These are phyloP conservation scores for Pentalonia nigronervosa DNA, from an alignment of 1,140 invertebrate species.

Conservation along the genomic window DNA sequence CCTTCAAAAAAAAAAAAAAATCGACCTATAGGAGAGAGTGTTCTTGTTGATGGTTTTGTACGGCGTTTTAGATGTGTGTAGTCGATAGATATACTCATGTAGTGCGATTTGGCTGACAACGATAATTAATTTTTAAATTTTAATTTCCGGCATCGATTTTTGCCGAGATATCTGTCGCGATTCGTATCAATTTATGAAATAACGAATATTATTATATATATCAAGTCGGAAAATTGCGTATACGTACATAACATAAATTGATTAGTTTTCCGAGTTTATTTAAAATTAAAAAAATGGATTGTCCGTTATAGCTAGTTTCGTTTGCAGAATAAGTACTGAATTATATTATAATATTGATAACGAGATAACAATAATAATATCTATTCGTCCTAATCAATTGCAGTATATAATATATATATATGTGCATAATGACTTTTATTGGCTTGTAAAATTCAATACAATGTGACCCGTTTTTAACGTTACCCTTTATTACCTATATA, in stretches of 20 bases:
- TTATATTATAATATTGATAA: not conserved
- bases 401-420: not conserved
- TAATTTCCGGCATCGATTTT: not conserved
- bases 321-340: not conserved
- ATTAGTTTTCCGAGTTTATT: not conserved
- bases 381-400: not conserved
- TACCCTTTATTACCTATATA: not conserved
- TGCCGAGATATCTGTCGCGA: not conserved
- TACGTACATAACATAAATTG: not conserved
- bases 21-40: not conserved
- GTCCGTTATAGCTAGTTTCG: not conserved
- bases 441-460: not conserved
- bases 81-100: not conserved
- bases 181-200: not conserved
- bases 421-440: not conserved
- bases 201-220: not conserved
- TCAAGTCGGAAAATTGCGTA: not conserved
- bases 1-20: constrained; percentile 29
- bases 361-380: not conserved
- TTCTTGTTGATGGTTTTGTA: not conserved
- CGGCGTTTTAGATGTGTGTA: not conserved
- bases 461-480: not conserved
- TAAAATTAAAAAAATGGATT: not conserved
- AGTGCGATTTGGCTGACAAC: not conserved
- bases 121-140: not conserved